A percentile compares a stretch with the other conserved stretches of the same genome.
Evolutionary conservation across 2,113 vertebrate species (phyloP).

Genomic region (Toxostoma redivivum): DNA sequence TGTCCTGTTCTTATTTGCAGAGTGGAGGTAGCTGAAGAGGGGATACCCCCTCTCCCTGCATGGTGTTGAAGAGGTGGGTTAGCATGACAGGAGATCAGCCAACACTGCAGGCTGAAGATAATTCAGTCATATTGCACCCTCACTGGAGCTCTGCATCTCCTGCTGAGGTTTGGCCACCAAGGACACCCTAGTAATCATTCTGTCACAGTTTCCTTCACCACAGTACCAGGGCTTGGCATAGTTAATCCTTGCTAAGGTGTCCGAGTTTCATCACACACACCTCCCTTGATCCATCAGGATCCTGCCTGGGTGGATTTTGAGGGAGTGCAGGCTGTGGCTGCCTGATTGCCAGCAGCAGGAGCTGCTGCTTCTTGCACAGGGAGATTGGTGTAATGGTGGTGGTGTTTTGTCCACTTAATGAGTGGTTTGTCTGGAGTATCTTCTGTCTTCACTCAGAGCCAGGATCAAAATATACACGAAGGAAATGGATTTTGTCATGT

Average conservation of each 20-base stretch:
- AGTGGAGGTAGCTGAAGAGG: neutral
- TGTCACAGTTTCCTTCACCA: neutral
- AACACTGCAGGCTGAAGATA: neutral
- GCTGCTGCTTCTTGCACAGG: neutral
- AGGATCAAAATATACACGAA: too few species aligned
- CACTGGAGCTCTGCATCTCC: neutral
- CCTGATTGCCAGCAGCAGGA: neutral
- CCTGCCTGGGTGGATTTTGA: neutral
- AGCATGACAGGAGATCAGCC: rapidly evolving
- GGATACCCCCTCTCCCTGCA: neutral
- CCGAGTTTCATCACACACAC: neutral
- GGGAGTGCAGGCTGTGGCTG: neutral
- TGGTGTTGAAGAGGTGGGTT: neutral
- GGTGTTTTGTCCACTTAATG: too few species aligned
- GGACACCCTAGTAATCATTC: neutral
- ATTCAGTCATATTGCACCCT: neutral
- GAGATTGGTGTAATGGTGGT: neutral
- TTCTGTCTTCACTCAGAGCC: too few species aligned
- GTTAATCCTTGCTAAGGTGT: neutral
- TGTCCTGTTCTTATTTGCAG: neutral
- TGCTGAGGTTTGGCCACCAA: neutral
- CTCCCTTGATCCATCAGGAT: neutral
- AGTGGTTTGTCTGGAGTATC: too few species aligned
- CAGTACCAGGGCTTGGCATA: neutral
- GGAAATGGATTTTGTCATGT: too few species aligned